phyloP scores from a whole-genome alignment of 2,113 vertebrate species.

The Felis catus region F.catus_Fca126_mat1.0 CM031419.1:261001-261500 shows the following conservation, averaged over 20 bases:
- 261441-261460: conserved; percentile 43
- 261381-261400: background rate
- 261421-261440: background rate
- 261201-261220: background rate
- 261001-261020: too few relatives aligned
- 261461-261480: background rate
- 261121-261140: background rate
- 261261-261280: background rate
- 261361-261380: background rate
- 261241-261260: background rate
- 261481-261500: conserved; percentile 34
- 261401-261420: background rate
- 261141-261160: background rate
- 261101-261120: background rate
- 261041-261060: accelerated
- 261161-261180: accelerated
- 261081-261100: background rate
- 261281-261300: background rate
- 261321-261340: background rate
- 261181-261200: background rate
- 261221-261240: background rate
- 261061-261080: background rate
- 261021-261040: accelerated
- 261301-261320: background rate
- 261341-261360: background rate